Base-by-base conservation (phyloP, 2,113 vertebrate species). In the Copsychus sechellarum region DNA sequence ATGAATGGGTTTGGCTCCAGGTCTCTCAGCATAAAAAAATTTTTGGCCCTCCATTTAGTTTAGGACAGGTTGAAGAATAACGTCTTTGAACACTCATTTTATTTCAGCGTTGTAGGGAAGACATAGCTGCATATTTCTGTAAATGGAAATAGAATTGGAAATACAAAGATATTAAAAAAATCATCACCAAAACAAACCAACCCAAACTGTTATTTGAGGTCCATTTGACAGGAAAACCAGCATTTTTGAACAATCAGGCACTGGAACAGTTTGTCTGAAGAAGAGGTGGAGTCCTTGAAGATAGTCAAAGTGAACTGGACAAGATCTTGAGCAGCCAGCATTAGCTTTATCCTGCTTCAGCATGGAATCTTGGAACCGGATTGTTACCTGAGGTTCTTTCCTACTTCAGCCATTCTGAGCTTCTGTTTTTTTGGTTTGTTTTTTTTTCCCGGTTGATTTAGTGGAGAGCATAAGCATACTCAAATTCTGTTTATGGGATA, bases 261-360 rank as follows among this genome's bases (percentile, higher is more conserved):
- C 8, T 67, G 26, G 2, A 90, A n/a, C 8, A 56, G 1, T 11
- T 42, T 58, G 1, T 5, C 25, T 54, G 0, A 4, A 73, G 23
- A 84, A 54, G 8, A 3, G 38, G 11, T 19, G 7, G 5, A 43
- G 14, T 26, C 8, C 43, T 50, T 74, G 23, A 18, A 90, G 6
- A 31, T 18, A 19, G 5, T 34, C 4, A 85, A 72, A 95, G 51
- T 0, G 0, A 48, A 7, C 11, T 18, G 19, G 40, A 26, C 6
- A 79, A 79, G 20, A 14, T 60, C 45, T 83, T 78, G 38, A 12
- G 11, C 28, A 81, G 53, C 12, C 5, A 80, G 15, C 5, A 53
- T 4, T 21, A 38, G 3, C 7, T 81, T 87, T 43, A 31, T 31
- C 6, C 6, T 57, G 2, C 10, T 65, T 89, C 9, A 70, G 11